A percentile compares a stretch with the other conserved stretches of the same genome.
Evolutionary conservation across 2,888 invertebrate species (phyloP).

Genomic region (Notodonta ziczac): DNA sequence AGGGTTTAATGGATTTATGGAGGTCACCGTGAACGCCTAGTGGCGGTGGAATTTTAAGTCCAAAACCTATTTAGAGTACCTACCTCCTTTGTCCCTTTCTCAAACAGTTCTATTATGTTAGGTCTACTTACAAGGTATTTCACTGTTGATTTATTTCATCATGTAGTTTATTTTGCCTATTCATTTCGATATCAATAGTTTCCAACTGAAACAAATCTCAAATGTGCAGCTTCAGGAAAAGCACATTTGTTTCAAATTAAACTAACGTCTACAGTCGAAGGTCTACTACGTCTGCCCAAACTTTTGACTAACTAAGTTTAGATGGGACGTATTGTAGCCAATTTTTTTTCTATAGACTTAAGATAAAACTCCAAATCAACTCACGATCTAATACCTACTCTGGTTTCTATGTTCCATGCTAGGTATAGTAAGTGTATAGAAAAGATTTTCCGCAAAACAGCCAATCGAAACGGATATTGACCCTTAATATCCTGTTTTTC

Average conservation of each 20-base stretch:
- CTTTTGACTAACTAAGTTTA: background rate
- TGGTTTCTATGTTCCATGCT: background rate
- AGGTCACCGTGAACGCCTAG: background rate
- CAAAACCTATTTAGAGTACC: background rate
- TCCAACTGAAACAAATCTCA: background rate
- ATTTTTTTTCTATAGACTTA: background rate
- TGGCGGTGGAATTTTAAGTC: background rate
- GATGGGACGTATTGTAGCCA: background rate
- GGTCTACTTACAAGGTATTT: background rate
- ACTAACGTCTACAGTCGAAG: background rate
- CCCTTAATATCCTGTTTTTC: constrained; percentile 36
- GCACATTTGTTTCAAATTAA: background rate
- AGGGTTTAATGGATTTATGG: constrained; percentile 4
- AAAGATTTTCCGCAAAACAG: constrained; percentile 11
- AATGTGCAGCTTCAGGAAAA: background rate
- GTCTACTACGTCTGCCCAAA: background rate
- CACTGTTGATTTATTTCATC: background rate
- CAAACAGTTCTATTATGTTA: background rate
- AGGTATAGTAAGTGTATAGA: background rate
- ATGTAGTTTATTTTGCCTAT: background rate
- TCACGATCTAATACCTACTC: background rate
- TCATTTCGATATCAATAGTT: background rate
- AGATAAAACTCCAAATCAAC: too few species aligned
- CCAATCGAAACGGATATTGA: constrained; percentile 29
- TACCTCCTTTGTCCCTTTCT: background rate